Base-by-base conservation (phyloP, 2,888 invertebrate species). In the Galerucella nymphaeae region DNA sequence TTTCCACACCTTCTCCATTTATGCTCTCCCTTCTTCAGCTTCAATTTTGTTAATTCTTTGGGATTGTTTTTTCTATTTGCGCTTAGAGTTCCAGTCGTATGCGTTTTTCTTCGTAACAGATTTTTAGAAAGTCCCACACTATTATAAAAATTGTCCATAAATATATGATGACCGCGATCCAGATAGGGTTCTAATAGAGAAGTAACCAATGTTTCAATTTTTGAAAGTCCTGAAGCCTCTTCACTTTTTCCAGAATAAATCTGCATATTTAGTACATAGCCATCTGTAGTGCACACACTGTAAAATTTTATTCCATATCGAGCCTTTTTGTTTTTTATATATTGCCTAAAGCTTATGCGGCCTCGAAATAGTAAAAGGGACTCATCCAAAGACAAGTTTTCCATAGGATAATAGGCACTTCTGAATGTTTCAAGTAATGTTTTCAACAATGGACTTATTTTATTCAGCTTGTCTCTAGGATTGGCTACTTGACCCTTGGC, bases 221-320 rank as follows among this genome's bases (percentile, higher is more conserved):
- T 68, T 2, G 68, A 58, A 18, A 55, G 23, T n/a, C 58, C 73
- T 62, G 65, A 66, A 66, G 61, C 63, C 62, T 59, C 30, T 11
- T 57, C 57, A 64, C 53, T 57, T 73, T 78, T 73, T 71, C 79
- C 80, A 70, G 71, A 73, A 65, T 80, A 79, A 20, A 79, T 77
- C 72, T 76, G 61, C 6, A 76, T 42, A 67, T 79, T 80, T 53
- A 80, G 70, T 63, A 76, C 71, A 67, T 76, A 79, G 53, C 77
- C 79, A 67, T 77, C 68, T 16, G 74, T 59, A n/a, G 79, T 72
- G 69, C 77, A 78, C 48, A 80, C 69, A 30, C 73, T 73, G 70
- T 77, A 77, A 55, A 80, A 79, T 75, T 80, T 79, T 66, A 77
- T 76, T 18, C 79, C 79, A 72, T 79, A 80, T 76, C 48, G 48